These are phyloP conservation scores for Epiblema foenella DNA, from an alignment of 2,888 invertebrate genomes.

Conservation along the genomic window DNA sequence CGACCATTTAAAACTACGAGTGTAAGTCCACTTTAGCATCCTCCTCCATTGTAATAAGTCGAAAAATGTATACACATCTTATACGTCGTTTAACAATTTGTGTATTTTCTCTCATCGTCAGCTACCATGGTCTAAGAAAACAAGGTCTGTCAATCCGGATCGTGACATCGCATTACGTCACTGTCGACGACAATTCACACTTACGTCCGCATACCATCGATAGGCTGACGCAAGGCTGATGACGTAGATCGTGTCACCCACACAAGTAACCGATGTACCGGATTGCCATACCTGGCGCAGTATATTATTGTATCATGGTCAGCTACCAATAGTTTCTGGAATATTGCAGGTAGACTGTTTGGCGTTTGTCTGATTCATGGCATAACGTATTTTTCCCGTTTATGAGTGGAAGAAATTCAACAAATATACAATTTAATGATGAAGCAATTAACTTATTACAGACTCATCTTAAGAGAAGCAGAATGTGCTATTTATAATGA, in stretches of 20 bases:
- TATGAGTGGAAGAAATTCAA: not conserved
- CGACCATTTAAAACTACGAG: too few relatives aligned
- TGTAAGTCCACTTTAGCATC: not conserved
- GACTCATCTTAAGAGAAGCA: not conserved
- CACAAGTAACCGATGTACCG: too few relatives aligned
- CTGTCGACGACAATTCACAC: too few relatives aligned
- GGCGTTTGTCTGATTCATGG: not conserved
- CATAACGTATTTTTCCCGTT: constrained; percentile 6
- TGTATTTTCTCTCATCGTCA: constrained; percentile 14
- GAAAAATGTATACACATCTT: not conserved
- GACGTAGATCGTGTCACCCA: too few relatives aligned
- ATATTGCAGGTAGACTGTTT: constrained; percentile 10
- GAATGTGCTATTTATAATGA: constrained; percentile 16
- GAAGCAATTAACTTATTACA: not conserved
- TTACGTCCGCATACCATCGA: too few relatives aligned
- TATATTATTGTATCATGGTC: too few relatives aligned
- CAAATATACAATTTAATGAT: not conserved
- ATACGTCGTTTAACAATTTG: constrained; percentile 9
- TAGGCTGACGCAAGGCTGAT: too few relatives aligned
- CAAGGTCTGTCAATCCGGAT: too few relatives aligned
- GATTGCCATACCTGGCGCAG: too few relatives aligned
- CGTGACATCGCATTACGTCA: too few relatives aligned
- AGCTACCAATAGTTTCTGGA: not conserved
- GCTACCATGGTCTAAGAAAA: too few relatives aligned
- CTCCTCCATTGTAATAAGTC: not conserved